A percentile compares a stretch with the other conserved stretches of the same genome.
These are phyloP conservation scores for Mirounga angustirostris DNA, from an alignment of 2,113 vertebrate species.

Conservation along the genomic window DNA sequence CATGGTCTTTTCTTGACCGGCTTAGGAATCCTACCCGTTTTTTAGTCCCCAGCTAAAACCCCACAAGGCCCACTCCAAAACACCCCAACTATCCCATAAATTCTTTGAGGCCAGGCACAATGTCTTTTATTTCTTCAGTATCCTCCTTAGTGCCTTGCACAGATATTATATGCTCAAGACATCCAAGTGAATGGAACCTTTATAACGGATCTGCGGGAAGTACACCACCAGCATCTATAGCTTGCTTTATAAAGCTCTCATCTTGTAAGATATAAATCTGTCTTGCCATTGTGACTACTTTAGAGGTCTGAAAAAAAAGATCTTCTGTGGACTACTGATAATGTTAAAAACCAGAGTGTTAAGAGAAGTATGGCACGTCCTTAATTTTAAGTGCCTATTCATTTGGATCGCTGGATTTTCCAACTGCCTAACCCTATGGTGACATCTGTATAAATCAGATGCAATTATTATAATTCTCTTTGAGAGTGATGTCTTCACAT, in stretches of 20 bases:
- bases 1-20: background rate
- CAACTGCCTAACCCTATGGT: constrained; percentile 64
- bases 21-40: constrained; percentile 6
- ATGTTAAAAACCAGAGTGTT: constrained; percentile 21
- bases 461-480: constrained; percentile 65
- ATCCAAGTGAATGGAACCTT: constrained; percentile 40
- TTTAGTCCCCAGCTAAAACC: constrained; percentile 45
- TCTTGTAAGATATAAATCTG: background rate
- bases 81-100: background rate
- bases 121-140: constrained; percentile 47
- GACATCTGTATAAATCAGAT: constrained; percentile 65
- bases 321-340: constrained; percentile 18
- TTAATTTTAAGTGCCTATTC: constrained; percentile 70
- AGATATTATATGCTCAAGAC: constrained; percentile 35
- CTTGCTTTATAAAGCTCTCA: constrained; percentile 52
- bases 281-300: constrained; percentile 49
- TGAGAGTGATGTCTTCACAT: constrained; percentile 45
- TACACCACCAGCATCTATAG: background rate
- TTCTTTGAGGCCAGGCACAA: constrained; percentile 7
- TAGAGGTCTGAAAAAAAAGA: constrained; percentile 31
- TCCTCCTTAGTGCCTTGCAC: background rate
- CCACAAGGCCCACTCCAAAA: background rate
- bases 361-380: constrained; percentile 31
- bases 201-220: background rate
- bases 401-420: constrained; percentile 59